Base-by-base conservation (phyloP, 2,797 vertebrate species). In the Agapornis canus region DNA sequence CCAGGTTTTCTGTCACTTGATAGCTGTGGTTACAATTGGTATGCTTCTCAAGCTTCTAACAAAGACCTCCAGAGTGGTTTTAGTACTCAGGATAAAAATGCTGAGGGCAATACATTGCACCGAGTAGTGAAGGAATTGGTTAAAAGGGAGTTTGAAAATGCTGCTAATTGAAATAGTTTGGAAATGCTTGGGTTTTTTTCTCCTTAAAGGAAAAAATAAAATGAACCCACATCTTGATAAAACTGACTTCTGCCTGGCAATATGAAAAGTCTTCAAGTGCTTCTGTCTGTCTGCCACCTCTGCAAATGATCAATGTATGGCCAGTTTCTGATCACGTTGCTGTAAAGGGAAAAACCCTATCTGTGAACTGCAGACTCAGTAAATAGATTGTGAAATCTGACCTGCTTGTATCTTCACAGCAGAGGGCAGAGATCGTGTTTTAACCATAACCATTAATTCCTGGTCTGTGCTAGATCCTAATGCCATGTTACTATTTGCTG, bases 351-450 rank as follows among this genome's bases (percentile, higher is more conserved):
- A 60, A 89, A 92, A 5, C 8, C 4, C 47, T 26, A 12, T 82
- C n/a, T 92, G 48, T 84, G 66, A 94, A 70, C 66, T 89, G 80
- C 87, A 91, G 51, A 22, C 63, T 88, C 26, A 9, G 85, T 94
- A 95, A 96, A 96, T 13, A 94, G 40, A 83, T 90, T 92, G 87
- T 91, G 95, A 91, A 94, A 95, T 77, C 70, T 92, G 91, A 94
- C 59, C 85, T 2, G 14, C n/a, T 39, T 88, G 51, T 86, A 26
- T 90, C 77, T 90, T 86, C 60, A 23, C 48, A 68, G 72, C 6
- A 10, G 68, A 86, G 87, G 85, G 56, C 82, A 91, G 80, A 73
- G 89, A 82, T 72, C 1, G 0, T 7, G 0, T 90, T 96, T 94
- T 95, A 72, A 82, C 64, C n/a, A 7, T 66, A 81, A 82, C 59